Percentiles rank a stretch among this genome's conserved stretches.
These are phyloP conservation scores for Synanthedon myopaeformis DNA, from an alignment of 2,888 invertebrate genomes.

Conservation along the genomic window DNA sequence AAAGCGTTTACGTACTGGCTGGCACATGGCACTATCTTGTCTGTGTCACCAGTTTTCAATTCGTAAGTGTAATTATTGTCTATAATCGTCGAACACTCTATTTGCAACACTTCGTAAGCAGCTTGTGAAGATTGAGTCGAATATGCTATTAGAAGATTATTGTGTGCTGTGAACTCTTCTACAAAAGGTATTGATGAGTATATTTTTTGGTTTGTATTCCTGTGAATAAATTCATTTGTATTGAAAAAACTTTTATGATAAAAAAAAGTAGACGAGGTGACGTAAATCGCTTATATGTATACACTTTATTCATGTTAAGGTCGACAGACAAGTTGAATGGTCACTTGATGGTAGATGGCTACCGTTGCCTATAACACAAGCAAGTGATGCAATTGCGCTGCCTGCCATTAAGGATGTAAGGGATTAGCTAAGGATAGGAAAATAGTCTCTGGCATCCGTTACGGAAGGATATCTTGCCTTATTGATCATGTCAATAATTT, in stretches of 20 bases:
- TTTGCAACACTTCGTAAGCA: conserved; percentile 53
- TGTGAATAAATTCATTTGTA: conserved; percentile 16
- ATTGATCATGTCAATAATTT: too few relatives aligned
- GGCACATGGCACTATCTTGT: conserved; percentile 35
- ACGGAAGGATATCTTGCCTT: background rate
- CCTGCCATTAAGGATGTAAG: too few relatives aligned
- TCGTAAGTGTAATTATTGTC: conserved; percentile 40
- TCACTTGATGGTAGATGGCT: too few relatives aligned
- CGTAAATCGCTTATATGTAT: background rate
- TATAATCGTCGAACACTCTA: conserved; percentile 44
- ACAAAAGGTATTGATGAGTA: conserved; percentile 29
- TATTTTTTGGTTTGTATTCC: conserved; percentile 34
- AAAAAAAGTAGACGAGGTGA: too few relatives aligned
- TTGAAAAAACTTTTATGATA: too few relatives aligned
- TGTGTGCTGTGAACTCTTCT: conserved; percentile 44
- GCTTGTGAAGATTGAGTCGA: conserved; percentile 44
- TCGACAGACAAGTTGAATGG: too few relatives aligned
- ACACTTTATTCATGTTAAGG: background rate
- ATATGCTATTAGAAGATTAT: conserved; percentile 51
- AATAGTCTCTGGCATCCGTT: background rate
- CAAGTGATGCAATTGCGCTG: too few relatives aligned
- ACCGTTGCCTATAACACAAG: too few relatives aligned
- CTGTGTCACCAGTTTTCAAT: conserved; percentile 38
- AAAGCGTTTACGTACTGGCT: conserved; percentile 56
- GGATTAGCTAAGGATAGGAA: too few relatives aligned